Evolutionary conservation across 2,888 invertebrate species (phyloP).

Genomic region (Hylaea fasciaria): DNA sequence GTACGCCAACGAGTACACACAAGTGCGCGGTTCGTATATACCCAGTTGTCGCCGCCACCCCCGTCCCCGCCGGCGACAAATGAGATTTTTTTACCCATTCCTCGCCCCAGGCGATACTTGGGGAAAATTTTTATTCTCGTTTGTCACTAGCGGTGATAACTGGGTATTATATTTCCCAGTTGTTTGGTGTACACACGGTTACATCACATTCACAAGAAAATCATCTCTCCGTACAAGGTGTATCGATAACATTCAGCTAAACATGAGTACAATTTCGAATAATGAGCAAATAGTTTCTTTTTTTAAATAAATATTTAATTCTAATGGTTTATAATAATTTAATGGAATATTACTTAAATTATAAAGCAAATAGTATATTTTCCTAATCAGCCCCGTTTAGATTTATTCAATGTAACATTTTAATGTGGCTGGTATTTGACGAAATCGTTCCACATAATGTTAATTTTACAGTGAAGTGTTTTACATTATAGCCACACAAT

Average conservation of each 20-base stretch:
- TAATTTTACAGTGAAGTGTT: conserved; percentile 38
- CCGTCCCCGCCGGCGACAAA: no score
- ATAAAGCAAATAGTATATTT: conserved; percentile 62
- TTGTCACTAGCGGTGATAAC: no score
- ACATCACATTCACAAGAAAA: conserved; percentile 27
- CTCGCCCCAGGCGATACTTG: no score
- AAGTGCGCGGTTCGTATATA: neutral
- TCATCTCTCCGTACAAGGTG: conserved; percentile 43
- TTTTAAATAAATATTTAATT: conserved; percentile 73
- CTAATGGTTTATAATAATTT: conserved; percentile 73
- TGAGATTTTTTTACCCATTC: no score
- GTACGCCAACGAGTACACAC: conserved; percentile 4
- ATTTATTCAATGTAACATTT: conserved; percentile 34
- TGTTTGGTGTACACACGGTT: neutral
- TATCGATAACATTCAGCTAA: conserved; percentile 68
- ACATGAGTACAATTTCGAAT: conserved; percentile 76
- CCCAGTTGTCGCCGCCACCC: no score
- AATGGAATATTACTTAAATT: conserved; percentile 82
- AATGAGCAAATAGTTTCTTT: conserved; percentile 81
- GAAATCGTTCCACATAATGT: conserved; percentile 32
- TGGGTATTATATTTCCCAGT: no score
- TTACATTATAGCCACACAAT: conserved; percentile 50
- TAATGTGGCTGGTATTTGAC: conserved; percentile 28
- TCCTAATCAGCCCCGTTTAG: conserved; percentile 55
- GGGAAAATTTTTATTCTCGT: no score